Evolutionary conservation across 1,140 invertebrate genomes (phyloP).

Genomic region (Batillaria attramentaria): DNA sequence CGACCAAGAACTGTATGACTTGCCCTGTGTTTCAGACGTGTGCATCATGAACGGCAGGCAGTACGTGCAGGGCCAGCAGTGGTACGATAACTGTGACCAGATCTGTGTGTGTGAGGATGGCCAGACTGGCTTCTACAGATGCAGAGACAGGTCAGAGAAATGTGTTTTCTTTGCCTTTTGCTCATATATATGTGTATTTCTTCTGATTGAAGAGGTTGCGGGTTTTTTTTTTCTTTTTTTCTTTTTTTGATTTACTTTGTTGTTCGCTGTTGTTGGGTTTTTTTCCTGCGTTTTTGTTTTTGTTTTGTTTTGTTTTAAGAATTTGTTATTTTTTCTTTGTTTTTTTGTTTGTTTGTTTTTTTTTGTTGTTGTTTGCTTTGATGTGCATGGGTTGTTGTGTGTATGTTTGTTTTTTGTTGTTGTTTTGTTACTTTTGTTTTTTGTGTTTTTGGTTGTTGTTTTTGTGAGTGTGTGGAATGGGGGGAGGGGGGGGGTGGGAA

Average conservation of each 20-base stretch:
- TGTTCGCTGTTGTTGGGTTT: not conserved
- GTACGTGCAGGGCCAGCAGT: slow-evolving; percentile 58
- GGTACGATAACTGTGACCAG: slow-evolving; percentile 59
- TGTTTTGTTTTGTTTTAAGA: no score
- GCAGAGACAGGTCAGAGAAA: slow-evolving; percentile 53
- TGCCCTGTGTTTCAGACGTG: slow-evolving; percentile 42
- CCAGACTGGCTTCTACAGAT: slow-evolving; percentile 51
- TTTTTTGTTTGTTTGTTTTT: no score
- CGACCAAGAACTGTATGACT: not conserved
- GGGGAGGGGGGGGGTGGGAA: no score
- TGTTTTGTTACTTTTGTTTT: no score
- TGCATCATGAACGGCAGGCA: slow-evolving; percentile 55
- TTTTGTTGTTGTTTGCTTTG: no score
- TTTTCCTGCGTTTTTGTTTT: no score
- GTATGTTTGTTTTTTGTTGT: no score
- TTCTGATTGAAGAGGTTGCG: not conserved
- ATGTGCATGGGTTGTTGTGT: no score
- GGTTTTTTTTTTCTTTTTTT: not conserved
- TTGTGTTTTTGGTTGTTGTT: no score
- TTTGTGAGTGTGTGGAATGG: no score
- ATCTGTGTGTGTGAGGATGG: slow-evolving; percentile 57
- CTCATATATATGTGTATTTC: not conserved
- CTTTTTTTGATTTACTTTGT: not conserved
- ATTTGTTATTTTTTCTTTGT: no score
- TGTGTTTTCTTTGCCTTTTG: not conserved